phyloP scores from a whole-genome alignment of 2,888 invertebrate genomes.

The Nephrotoma appendiculata region DNA sequence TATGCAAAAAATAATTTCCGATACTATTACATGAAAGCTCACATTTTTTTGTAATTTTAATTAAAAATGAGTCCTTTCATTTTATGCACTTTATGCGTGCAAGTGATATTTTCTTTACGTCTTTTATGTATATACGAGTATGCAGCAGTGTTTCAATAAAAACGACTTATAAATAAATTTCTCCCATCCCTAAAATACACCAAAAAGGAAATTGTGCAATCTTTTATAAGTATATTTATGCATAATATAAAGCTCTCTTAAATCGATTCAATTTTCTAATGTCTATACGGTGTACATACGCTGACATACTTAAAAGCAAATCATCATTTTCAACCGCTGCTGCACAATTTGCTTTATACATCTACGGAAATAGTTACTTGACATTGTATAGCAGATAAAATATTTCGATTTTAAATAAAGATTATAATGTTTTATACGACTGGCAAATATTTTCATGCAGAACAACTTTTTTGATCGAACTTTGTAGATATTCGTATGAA shows the following conservation, averaged over 20 bases:
- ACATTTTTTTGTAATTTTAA: background rate
- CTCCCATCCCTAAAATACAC: background rate
- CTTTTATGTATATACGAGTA: background rate
- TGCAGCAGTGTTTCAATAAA: background rate
- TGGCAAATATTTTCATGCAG: background rate
- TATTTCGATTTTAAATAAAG: background rate
- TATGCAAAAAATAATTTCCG: background rate
- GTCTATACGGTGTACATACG: background rate
- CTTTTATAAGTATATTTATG: background rate
- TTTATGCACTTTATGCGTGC: background rate
- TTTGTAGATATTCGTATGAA: background rate
- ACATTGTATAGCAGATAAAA: background rate
- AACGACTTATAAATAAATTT: background rate
- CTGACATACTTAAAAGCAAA: background rate
- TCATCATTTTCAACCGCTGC: background rate
- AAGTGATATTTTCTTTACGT: background rate
- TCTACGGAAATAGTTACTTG: background rate
- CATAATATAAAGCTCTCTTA: background rate
- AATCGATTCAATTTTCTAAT: background rate
- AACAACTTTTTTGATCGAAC: background rate
- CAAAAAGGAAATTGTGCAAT: background rate
- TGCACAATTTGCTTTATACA: background rate
- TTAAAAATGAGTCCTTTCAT: background rate
- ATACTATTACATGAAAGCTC: background rate
- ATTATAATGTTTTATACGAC: background rate